phyloP scores from a whole-genome alignment of 30 jellyfish, hydroid and myxozoan species.

The Phacellophora camtschatica region DNA sequence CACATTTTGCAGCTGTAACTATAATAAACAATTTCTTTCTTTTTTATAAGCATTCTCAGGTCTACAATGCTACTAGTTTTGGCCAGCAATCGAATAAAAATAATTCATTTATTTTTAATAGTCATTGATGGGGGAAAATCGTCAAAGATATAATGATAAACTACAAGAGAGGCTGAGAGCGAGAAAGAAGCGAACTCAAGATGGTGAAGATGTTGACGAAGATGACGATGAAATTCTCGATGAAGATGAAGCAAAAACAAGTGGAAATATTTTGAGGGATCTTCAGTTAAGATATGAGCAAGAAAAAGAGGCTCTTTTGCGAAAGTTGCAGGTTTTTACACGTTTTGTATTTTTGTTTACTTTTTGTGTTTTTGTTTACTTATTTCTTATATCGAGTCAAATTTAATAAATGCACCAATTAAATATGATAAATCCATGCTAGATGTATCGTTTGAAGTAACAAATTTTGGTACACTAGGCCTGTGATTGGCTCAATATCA shows the following conservation, averaged over 20 bases:
- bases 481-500: no score
- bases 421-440: no score
- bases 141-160: slow-evolving; percentile 74
- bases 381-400: background rate
- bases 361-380: background rate
- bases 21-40: no score
- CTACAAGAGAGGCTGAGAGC: slow-evolving; percentile 80
- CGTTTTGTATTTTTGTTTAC: background rate
- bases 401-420: no score
- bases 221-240: slow-evolving; percentile 42
- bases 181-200: slow-evolving; percentile 76
- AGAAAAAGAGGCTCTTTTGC: slow-evolving; percentile 82
- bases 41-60: no score
- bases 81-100: background rate
- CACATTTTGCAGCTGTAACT: no score
- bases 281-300: slow-evolving; percentile 83
- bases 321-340: slow-evolving; percentile 59
- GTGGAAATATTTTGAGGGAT: slow-evolving; percentile 82
- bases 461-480: no score
- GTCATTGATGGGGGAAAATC: slow-evolving; percentile 89
- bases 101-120: background rate
- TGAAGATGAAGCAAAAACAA: slow-evolving; percentile 45
- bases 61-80: no score
- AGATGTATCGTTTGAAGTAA: no score
- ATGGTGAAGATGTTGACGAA: slow-evolving; percentile 88